These are phyloP conservation scores for Triops cancriformis DNA, from an alignment of 1,140 invertebrate genomes.

Conservation along the genomic window DNA sequence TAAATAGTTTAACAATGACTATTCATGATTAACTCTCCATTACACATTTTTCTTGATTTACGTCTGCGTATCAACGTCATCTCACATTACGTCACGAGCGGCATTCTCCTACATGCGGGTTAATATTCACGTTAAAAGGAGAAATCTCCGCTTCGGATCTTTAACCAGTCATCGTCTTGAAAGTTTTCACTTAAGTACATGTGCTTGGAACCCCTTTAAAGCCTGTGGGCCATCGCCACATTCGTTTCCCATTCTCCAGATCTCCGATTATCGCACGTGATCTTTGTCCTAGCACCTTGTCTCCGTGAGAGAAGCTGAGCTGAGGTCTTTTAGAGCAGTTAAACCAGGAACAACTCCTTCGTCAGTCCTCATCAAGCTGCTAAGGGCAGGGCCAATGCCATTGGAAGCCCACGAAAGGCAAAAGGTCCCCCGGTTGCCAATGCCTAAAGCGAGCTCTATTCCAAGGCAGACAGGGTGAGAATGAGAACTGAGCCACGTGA, in stretches of 20 bases:
- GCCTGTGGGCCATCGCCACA: not conserved
- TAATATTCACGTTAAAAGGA: too few species aligned
- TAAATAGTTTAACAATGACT: too few species aligned
- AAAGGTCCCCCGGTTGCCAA: not conserved
- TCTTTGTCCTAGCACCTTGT: not conserved
- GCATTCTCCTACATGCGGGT: too few species aligned
- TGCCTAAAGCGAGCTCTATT: not conserved
- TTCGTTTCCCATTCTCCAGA: not conserved
- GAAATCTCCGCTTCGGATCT: too few species aligned
- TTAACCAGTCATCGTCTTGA: too few species aligned
- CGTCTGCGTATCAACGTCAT: too few species aligned
- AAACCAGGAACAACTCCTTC: not conserved
- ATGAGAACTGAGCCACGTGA: not conserved
- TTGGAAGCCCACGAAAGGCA: conserved; percentile 8
- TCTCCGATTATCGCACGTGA: not conserved
- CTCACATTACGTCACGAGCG: too few species aligned
- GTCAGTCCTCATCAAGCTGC: not conserved
- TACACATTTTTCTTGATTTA: too few species aligned
- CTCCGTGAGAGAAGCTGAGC: not conserved
- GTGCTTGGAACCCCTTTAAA: not conserved
- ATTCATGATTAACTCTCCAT: too few species aligned
- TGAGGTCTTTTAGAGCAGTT: not conserved
- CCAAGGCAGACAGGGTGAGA: not conserved
- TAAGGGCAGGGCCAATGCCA: conserved; percentile 8
- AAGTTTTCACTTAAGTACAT: too few species aligned